These are phyloP conservation scores for Embiotoca jacksoni DNA, from an alignment of 2,113 vertebrate species.

Conservation along the genomic window DNA sequence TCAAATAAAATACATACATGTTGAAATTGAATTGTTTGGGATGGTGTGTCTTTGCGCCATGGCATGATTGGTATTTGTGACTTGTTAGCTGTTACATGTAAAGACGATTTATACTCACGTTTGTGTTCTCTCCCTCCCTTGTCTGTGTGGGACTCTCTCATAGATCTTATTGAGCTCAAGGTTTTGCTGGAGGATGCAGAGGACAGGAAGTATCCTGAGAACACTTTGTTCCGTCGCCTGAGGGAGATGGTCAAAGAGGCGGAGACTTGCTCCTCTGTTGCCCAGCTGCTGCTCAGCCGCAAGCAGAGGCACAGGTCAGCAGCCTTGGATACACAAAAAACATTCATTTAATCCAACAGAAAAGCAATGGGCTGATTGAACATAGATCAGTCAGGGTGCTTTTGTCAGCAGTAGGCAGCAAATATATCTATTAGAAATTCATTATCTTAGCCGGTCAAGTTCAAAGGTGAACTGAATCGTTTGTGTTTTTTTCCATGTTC, in stretches of 20 bases:
- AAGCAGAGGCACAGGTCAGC: slow-evolving; percentile 95
- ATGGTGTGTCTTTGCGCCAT: too few species aligned
- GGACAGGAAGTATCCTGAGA: slow-evolving; percentile 97
- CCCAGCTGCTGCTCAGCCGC: slow-evolving; percentile 95
- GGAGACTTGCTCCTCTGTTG: slow-evolving; percentile 98
- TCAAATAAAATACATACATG: too few species aligned
- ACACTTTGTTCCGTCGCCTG: slow-evolving; percentile 91
- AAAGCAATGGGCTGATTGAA: background rate
- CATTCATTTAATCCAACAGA: background rate
- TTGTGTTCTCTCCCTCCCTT: background rate
- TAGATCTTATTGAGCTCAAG: slow-evolving; percentile 96
- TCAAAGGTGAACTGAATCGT: background rate
- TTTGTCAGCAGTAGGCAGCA: background rate
- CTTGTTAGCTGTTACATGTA: background rate
- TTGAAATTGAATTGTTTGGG: too few species aligned
- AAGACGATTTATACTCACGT: background rate
- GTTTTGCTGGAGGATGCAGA: slow-evolving; percentile 97
- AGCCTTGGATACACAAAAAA: background rate
- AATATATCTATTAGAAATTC: background rate
- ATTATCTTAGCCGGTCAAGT: background rate
- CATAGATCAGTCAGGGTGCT: background rate
- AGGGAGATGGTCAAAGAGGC: slow-evolving; percentile 97
- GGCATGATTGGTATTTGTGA: background rate
- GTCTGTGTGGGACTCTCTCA: background rate
- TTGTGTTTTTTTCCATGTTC: background rate